These are phyloP conservation scores for Lacerta bilineata DNA, from an alignment of 2,797 vertebrate genomes.

Conservation along the genomic window DNA sequence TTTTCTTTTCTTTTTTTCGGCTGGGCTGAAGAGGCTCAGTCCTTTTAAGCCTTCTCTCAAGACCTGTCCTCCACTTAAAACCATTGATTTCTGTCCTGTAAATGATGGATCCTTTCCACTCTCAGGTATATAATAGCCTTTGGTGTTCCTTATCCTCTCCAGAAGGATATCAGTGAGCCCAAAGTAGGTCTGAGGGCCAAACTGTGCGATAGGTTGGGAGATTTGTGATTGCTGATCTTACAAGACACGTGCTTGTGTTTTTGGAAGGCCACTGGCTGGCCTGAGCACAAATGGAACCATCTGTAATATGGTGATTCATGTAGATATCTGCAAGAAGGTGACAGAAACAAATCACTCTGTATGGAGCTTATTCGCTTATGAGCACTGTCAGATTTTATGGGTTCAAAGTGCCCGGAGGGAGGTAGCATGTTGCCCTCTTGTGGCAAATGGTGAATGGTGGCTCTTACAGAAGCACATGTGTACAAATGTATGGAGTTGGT, in stretches of 20 bases:
- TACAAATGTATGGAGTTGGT: neutral
- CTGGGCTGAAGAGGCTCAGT: neutral
- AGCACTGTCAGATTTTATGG: neutral
- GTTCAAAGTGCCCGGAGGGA: neutral
- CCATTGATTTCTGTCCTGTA: slow-evolving; percentile 22
- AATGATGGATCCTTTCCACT: neutral
- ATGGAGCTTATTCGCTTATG: too few relatives aligned
- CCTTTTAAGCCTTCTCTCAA: slow-evolving; percentile 14
- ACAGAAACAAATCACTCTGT: neutral
- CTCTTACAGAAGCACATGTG: neutral
- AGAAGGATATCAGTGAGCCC: slow-evolving; percentile 8
- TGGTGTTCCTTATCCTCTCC: neutral
- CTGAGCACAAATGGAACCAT: neutral
- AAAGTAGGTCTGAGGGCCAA: neutral
- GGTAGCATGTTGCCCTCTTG: slow-evolving; percentile 32
- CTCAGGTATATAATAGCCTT: neutral
- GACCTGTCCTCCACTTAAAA: neutral
- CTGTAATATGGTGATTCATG: neutral
- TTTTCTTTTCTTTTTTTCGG: neutral
- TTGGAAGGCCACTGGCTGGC: neutral
- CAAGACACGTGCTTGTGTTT: neutral
- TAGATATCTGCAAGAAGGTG: neutral
- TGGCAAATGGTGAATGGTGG: slow-evolving; percentile 29
- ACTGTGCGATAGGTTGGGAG: neutral
- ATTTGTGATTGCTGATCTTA: neutral